Evolutionary conservation across 2,888 invertebrate genomes (phyloP), one percentile per base, ranked within the genome.

Genomic region (Apantesis nais): DNA sequence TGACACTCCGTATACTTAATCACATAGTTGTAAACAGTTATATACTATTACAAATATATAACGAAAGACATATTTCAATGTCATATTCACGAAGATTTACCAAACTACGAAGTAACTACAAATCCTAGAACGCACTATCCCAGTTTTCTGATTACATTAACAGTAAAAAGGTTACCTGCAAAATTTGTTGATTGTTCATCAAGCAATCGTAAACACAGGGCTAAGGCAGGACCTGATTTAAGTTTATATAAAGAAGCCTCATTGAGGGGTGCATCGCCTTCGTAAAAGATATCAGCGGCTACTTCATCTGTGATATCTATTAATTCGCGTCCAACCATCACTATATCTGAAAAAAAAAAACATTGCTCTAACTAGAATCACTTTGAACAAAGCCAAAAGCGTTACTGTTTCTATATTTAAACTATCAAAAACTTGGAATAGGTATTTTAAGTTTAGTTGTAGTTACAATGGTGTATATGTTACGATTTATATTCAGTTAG

Each of bases 281-380:
- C 88, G 67, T 94, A 94, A 4, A 94, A 75, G 0, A 93, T 79
- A 55, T 94, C 93, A 44, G 82, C 76, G 0, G 92, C 91, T 58
- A 80, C 76, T 39, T 91, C 90, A 62, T 89, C 85, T 0, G 88
- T 86, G 8, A 94, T 75, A 11, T 86, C 72, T 1, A 93, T 63
- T 31, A 61, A 29, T 82, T 94, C 94, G 22, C 93, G 89, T 5
- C 89, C 94, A 19, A 94, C 89, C 94, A 94, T 94, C 66, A 93
- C 88, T 2, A 94, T 92, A 72, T 92, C 94, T 94, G 76, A 29
- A 39, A 39, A 37, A 25, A 29, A 58, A n/a, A 1, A n/a, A 34
- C 34, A 12, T 12, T 31, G 11, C 9, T 22, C 16, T 44, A 29
- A 3, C 1, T 63, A 5, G 39, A 8, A 12, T 63, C 9, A 52